Evolutionary conservation across 2,888 invertebrate genomes (phyloP).

Genomic region (Acleris laterana): DNA sequence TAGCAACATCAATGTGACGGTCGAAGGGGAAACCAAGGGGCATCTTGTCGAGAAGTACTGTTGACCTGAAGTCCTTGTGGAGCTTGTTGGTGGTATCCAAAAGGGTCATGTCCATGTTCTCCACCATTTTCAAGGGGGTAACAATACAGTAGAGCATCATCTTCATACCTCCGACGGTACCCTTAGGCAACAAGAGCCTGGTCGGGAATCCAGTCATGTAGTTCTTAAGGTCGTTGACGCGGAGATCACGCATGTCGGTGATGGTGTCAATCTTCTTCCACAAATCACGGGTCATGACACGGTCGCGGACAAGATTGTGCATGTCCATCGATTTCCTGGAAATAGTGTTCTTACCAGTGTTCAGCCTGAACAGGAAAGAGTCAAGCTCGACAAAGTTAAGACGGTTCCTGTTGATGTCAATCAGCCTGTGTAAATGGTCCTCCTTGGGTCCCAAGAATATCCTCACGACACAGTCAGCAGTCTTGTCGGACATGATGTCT

Average conservation of each 20-base stretch:
- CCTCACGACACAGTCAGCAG: conserved; percentile 85
- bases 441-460: conserved; percentile 89
- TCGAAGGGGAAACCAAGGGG: conserved; percentile 91
- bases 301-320: conserved; percentile 87
- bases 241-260: conserved; percentile 65
- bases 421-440: conserved; percentile 82
- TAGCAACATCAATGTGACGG: conserved; percentile 83
- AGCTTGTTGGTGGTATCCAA: conserved; percentile 76
- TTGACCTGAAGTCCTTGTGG: conserved; percentile 66
- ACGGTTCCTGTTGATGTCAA: conserved; percentile 85
- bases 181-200: conserved; percentile 89
- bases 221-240: conserved; percentile 67
- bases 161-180: conserved; percentile 86
- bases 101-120: conserved; percentile 65
- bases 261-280: conserved; percentile 86
- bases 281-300: conserved; percentile 86
- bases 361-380: conserved; percentile 85
- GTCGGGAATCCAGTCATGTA: conserved; percentile 88
- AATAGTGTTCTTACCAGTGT: conserved; percentile 87
- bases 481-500: conserved; percentile 82
- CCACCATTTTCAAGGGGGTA: conserved; percentile 78
- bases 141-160: conserved; percentile 87
- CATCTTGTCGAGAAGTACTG: conserved; percentile 83
- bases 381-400: conserved; percentile 87
- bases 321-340: conserved; percentile 86